Evolutionary conservation across 1,140 invertebrate genomes (phyloP), one percentile per base, ranked within the genome.

Genomic region (Scaptomyza graminum): DNA sequence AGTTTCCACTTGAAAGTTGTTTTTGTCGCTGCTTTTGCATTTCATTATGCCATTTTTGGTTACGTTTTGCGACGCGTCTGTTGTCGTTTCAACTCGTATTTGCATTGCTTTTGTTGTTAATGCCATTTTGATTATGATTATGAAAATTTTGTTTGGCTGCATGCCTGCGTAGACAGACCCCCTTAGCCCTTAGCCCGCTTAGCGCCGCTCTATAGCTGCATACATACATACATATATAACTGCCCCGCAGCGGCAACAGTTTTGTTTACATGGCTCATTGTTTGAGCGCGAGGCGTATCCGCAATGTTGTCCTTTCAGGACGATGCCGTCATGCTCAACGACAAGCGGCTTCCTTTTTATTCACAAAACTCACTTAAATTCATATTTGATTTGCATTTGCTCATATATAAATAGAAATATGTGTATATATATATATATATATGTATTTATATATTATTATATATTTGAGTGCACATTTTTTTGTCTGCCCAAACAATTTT

Each of bases 81-180:
- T 69, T 81, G 81, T 88, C 78, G 77, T 54, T 81, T 77, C 68
- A 75, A 68, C 44, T 79, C 61, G 79, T 87, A 87, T 87, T 87
- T 87, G 83, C 83, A 87, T 87, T 87, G 79, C 76, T 81, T 83
- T 87, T 87, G 79, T 87, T 87, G 83, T 87, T 88, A 88, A 87
- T 87, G 83, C 79, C 83, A 88, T 87, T 87, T 87, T 87, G 83
- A 87, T 87, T 87, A 87, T 87, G 83, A 87, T 87, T 87, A 87
- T 87, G 83, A 88, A 88, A 59, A 89, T 88, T 88, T 71, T 71
- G 83, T 71, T 9, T 77, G 77, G 69, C 74, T 77, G 72, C 76
- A 73, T 64, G 57, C 74, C 79, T 39, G 37, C 60, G 22, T 41
- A 12, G 28, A 31, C 7, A 12, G 28, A 31, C 7, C 28, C 25